These are phyloP conservation scores for Aix galericulata DNA, from an alignment of 2,113 vertebrate species.

Conservation along the genomic window DNA sequence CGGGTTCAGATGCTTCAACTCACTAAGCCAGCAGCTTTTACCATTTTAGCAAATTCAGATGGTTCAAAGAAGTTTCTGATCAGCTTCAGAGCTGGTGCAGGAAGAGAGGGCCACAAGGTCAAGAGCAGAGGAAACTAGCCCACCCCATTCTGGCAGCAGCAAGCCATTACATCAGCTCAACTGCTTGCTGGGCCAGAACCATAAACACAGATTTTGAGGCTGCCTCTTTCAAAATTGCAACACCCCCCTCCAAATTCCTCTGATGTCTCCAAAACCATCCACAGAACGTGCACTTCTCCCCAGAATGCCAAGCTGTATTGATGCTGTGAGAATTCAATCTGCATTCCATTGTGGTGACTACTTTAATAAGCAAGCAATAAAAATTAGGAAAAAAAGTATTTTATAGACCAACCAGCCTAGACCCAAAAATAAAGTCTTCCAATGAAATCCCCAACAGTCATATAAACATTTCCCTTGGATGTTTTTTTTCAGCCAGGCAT, in stretches of 20 bases:
- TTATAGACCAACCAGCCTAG: not conserved
- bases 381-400: not conserved
- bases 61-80: not conserved
- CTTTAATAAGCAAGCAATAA: not conserved
- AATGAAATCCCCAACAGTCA: not conserved
- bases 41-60: not conserved
- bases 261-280: rapidly evolving
- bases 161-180: not conserved
- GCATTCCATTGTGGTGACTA: not conserved
- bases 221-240: not conserved
- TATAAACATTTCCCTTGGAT: not conserved
- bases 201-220: not conserved
- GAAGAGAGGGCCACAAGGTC: not conserved
- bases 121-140: not conserved
- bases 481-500: not conserved
- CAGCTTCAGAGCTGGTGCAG: not conserved
- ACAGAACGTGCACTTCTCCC: not conserved
- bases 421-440: not conserved
- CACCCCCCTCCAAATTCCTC: not conserved
- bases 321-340: not conserved
- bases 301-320: not conserved
- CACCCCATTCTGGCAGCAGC: not conserved
- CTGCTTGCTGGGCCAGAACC: not conserved
- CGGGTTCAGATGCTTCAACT: not conserved
- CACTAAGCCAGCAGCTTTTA: not conserved